Conservation (phyloP, 2,113 vertebrate genomes). For the Columba livia region DNA sequence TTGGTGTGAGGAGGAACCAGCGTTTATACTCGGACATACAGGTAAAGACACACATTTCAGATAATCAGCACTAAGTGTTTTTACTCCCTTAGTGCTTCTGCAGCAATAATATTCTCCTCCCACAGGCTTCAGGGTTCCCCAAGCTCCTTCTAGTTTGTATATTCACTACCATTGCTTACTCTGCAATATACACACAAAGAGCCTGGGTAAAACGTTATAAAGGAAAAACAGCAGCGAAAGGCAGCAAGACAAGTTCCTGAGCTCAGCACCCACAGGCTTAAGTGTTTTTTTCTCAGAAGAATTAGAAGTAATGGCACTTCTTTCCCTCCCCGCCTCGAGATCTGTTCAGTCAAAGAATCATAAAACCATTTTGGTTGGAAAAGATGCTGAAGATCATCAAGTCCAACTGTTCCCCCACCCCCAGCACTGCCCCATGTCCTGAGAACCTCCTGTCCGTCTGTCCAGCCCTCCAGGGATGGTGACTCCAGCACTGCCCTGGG, state of each 20-base stretch:
- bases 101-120: neutral
- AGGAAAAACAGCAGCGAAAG: neutral
- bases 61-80: neutral
- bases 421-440: too few species aligned
- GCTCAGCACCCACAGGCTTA: neutral
- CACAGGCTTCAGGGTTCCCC: neutral
- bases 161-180: neutral
- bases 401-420: too few species aligned
- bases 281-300: neutral
- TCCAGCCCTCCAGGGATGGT: too few species aligned
- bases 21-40: too few species aligned
- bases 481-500: too few species aligned
- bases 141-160: neutral
- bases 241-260: neutral
- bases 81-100: neutral
- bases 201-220: neutral
- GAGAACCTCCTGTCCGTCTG: too few species aligned
- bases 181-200: neutral
- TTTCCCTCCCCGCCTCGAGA: too few species aligned
- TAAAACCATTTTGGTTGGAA: too few species aligned
- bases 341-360: neutral
- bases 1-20: neutral
- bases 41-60: neutral
- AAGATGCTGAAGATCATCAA: too few species aligned
- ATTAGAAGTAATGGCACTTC: neutral